Evolutionary conservation across 2,113 vertebrate genomes (phyloP).

Genomic region (Nestor notabilis): DNA sequence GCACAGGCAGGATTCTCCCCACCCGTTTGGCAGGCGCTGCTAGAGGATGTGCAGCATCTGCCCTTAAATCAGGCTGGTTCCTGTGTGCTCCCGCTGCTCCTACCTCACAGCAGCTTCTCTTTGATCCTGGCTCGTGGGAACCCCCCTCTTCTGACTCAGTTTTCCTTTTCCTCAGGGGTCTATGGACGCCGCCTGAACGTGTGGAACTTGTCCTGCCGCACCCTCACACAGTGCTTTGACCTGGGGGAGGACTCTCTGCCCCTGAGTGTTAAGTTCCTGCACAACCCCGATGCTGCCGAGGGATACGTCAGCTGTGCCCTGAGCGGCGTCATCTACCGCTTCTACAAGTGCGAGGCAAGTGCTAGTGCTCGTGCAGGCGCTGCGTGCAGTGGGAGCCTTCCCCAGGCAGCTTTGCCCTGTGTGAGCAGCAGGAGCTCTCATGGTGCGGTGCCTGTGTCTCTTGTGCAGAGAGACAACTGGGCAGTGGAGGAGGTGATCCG

Average conservation of each 20-base stretch:
- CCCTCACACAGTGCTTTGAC: conserved; percentile 82
- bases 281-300: conserved; percentile 81
- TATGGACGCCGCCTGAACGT: conserved; percentile 82
- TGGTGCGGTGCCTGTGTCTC: not conserved
- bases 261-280: conserved; percentile 86
- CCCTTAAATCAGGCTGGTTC: not conserved
- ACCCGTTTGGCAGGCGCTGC: rapidly evolving
- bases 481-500: conserved; percentile 1
- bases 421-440: not conserved
- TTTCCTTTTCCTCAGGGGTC: conserved; percentile 68
- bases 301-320: conserved; percentile 91
- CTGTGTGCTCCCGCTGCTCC: not conserved
- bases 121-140: rapidly evolving
- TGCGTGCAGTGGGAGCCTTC: not conserved
- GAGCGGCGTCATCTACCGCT: conserved; percentile 79
- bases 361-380: not conserved
- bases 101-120: not conserved
- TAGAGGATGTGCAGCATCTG: not conserved
- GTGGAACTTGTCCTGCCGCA: conserved; percentile 89
- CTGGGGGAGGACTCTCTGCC: conserved; percentile 86
- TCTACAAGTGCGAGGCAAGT: conserved; percentile 83
- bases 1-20: too few relatives aligned
- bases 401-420: not conserved
- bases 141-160: rapidly evolving
- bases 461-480: not conserved